These are phyloP conservation scores for Stegostoma tigrinum DNA, from an alignment of 2,113 vertebrate species.

Conservation along the genomic window DNA sequence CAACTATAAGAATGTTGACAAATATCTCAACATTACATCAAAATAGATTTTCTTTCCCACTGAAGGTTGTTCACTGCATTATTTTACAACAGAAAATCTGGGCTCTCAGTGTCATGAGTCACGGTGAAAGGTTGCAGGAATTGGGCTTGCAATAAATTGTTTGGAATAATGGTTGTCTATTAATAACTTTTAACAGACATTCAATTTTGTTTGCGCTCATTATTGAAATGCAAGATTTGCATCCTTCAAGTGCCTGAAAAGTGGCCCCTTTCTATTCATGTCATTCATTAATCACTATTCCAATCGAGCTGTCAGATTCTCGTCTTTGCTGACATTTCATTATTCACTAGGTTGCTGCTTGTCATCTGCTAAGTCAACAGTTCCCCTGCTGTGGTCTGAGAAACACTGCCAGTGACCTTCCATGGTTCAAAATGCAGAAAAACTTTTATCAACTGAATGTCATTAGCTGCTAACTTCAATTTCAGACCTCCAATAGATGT, in stretches of 20 bases:
- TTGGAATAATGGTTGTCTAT: background rate
- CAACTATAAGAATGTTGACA: background rate
- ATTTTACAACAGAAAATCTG: background rate
- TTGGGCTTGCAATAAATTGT: constrained; percentile 11
- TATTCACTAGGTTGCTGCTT: constrained; percentile 57
- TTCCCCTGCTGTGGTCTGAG: constrained; percentile 60
- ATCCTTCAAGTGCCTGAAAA: constrained; percentile 52
- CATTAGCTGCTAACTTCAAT: background rate
- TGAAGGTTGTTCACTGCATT: background rate
- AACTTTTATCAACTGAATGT: constrained; percentile 28
- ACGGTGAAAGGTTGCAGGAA: constrained; percentile 7
- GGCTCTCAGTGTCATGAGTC: background rate
- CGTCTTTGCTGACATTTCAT: constrained; percentile 66
- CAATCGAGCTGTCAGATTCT: constrained; percentile 66
- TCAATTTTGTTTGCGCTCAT: constrained; percentile 46
- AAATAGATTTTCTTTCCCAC: constrained; percentile 17
- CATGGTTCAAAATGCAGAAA: constrained; percentile 40
- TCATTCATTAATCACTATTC: constrained; percentile 74
- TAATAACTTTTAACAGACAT: constrained; percentile 31
- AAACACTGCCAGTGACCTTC: constrained; percentile 55
- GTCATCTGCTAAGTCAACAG: constrained; percentile 66
- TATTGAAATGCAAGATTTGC: constrained; percentile 56
- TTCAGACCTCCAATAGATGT: background rate
- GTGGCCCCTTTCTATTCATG: constrained; percentile 48
- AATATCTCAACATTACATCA: constrained; percentile 1